Evolutionary conservation across 30 jellyfish, hydroid and myxozoan species (phyloP).

Genomic region (Aurelia aurita): DNA sequence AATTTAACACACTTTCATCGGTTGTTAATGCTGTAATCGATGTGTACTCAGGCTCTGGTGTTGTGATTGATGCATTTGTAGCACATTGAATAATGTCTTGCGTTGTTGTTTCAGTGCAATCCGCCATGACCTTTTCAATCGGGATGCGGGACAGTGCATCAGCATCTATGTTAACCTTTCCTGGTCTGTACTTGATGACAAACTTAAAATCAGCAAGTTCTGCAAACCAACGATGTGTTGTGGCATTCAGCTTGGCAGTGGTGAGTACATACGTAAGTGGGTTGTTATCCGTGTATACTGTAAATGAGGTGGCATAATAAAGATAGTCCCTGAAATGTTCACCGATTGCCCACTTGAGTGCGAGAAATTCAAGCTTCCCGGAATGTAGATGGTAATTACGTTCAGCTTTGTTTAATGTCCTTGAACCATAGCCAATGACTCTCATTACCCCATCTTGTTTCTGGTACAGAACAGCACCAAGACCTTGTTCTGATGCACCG

Average conservation of each 20-base stretch:
- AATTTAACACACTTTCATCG: background rate
- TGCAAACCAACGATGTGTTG: slow-evolving; percentile 52
- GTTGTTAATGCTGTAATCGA: slow-evolving; percentile 12
- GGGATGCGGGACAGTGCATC: slow-evolving; percentile 40
- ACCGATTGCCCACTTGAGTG: slow-evolving; percentile 31
- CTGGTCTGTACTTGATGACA: slow-evolving; percentile 49
- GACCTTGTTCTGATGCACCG: slow-evolving; percentile 55
- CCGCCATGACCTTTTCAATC: background rate
- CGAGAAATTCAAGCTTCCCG: no score
- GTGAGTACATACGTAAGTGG: slow-evolving; percentile 33
- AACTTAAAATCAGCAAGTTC: slow-evolving; percentile 50
- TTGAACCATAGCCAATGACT: slow-evolving; percentile 38
- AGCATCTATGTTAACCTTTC: slow-evolving; percentile 54
- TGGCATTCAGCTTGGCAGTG: slow-evolving; percentile 43
- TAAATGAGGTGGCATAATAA: slow-evolving; percentile 5
- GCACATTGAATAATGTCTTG: background rate
- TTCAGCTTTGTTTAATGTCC: slow-evolving; percentile 13
- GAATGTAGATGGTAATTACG: slow-evolving; percentile 31
- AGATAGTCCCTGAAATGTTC: slow-evolving; percentile 19
- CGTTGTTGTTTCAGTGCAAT: background rate
- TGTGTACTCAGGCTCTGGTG: slow-evolving; percentile 22
- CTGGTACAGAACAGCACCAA: slow-evolving; percentile 62
- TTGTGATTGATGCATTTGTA: background rate
- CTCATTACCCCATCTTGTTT: slow-evolving; percentile 7
- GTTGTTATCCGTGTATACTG: slow-evolving; percentile 36